A percentile compares a stretch with the other conserved stretches of the same genome.
These are phyloP conservation scores for Drosophila baimaii DNA, from an alignment of 1,140 invertebrate species.

Conservation along the genomic window DNA sequence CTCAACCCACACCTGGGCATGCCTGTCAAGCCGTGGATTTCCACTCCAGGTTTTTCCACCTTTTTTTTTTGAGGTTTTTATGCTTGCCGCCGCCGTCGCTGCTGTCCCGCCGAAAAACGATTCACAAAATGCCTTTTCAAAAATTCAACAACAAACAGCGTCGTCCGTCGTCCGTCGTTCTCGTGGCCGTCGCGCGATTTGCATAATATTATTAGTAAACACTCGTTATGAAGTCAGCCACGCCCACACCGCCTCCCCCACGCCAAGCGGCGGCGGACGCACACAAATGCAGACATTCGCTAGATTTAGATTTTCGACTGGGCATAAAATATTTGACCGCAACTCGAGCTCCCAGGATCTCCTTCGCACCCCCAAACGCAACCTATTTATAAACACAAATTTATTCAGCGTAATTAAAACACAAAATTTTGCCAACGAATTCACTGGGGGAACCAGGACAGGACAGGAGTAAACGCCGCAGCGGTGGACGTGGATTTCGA, in stretches of 20 bases:
- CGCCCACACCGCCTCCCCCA: slow-evolving; percentile 11
- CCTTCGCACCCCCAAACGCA: neutral
- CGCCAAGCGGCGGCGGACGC: slow-evolving; percentile 3
- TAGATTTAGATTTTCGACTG: slow-evolving; percentile 80
- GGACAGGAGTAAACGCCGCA: slow-evolving; percentile 25
- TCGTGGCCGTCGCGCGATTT: slow-evolving; percentile 66
- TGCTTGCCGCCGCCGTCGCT: slow-evolving; percentile 5
- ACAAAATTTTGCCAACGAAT: slow-evolving; percentile 71
- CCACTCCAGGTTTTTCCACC: slow-evolving; percentile 29
- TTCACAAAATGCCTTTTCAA: slow-evolving; percentile 79
- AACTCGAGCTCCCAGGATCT: slow-evolving; percentile 54
- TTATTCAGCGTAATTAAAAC: slow-evolving; percentile 83
- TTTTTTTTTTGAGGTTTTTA: slow-evolving; percentile 28
- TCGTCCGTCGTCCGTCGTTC: slow-evolving; percentile 19
- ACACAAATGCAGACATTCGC: slow-evolving; percentile 73
- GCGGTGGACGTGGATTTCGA: slow-evolving; percentile 8
- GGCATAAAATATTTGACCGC: slow-evolving; percentile 80
- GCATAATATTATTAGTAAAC: slow-evolving; percentile 83
- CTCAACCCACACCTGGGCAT: slow-evolving; percentile 65
- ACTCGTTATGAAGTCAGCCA: slow-evolving; percentile 79
- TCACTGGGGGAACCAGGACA: slow-evolving; percentile 37
- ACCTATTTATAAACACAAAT: slow-evolving; percentile 82
- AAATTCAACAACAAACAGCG: slow-evolving; percentile 70
- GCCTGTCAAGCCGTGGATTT: slow-evolving; percentile 62
- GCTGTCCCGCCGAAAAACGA: slow-evolving; percentile 51